Percentiles rank a stretch among this genome's conserved stretches.
These are phyloP conservation scores for Montipora cactus DNA, from an alignment of 64 coral and sea anemone genomes.

Conservation along the genomic window DNA sequence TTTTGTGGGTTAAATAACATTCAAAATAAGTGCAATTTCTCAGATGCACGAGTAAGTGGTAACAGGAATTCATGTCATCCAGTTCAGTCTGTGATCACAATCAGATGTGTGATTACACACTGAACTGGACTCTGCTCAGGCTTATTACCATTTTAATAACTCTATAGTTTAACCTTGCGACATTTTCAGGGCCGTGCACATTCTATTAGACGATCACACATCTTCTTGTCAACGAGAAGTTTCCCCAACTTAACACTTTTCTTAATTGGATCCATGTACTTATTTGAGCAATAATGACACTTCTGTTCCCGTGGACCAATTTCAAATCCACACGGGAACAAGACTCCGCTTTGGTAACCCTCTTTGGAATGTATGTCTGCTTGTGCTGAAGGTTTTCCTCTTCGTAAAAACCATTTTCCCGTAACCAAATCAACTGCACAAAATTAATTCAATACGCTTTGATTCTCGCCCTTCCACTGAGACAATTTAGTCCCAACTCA, in stretches of 20 bases:
- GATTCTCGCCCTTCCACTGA: constrained; percentile 36
- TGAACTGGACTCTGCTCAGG: too few species aligned
- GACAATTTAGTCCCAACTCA: too few species aligned
- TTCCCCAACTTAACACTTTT: constrained; percentile 28
- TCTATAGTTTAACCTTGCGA: background rate
- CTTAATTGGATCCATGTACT: constrained; percentile 53
- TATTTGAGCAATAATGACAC: constrained; percentile 74
- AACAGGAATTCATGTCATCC: background rate
- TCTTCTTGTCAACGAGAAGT: too few species aligned
- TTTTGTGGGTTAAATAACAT: too few species aligned
- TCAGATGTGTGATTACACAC: too few species aligned
- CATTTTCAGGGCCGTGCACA: constrained; percentile 38
- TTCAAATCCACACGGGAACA: constrained; percentile 68
- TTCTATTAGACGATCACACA: background rate
- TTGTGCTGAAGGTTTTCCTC: constrained; percentile 65
- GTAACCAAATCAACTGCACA: constrained; percentile 50
- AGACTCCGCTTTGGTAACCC: constrained; percentile 65
- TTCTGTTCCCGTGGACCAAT: constrained; percentile 35
- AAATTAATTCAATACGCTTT: constrained; percentile 45
- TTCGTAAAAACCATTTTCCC: constrained; percentile 3
- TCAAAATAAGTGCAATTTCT: too few species aligned
- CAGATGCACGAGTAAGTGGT: too few species aligned
- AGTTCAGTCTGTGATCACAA: too few species aligned
- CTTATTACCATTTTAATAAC: too few species aligned
- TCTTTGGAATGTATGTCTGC: constrained; percentile 74